These are phyloP conservation scores for Helicorthomorpha holstii DNA, from an alignment of 1,140 invertebrate species.

Conservation along the genomic window DNA sequence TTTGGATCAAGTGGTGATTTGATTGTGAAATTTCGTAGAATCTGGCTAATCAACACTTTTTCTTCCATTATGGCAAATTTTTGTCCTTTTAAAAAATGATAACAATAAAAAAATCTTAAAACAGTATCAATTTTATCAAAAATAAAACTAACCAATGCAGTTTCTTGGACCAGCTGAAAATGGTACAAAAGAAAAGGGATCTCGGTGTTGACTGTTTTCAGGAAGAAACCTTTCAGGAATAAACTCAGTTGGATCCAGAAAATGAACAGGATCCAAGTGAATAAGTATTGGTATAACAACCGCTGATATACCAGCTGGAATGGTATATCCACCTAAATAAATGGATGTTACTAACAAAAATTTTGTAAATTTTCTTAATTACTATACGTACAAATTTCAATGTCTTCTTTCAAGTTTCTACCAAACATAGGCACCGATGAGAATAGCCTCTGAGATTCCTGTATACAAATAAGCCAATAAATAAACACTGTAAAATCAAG, in stretches of 20 bases:
- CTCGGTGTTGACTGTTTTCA: too few relatives aligned
- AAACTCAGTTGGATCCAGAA: slow-evolving; percentile 64
- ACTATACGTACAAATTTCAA: too few relatives aligned
- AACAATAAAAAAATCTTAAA: slow-evolving; percentile 18
- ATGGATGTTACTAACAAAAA: too few relatives aligned
- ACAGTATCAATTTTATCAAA: too few relatives aligned
- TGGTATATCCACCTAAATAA: neutral
- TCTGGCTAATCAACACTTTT: slow-evolving; percentile 30
- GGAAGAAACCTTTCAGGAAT: slow-evolving; percentile 82
- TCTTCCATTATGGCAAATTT: slow-evolving; percentile 39
- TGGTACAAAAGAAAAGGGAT: too few relatives aligned
- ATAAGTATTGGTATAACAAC: slow-evolving; percentile 38
- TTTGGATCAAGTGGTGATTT: slow-evolving; percentile 7
- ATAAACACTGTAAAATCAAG: too few relatives aligned
- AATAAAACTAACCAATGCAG: slow-evolving; percentile 30
- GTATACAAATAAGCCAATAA: too few relatives aligned
- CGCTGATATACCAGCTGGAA: slow-evolving; percentile 12
- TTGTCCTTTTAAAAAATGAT: too few relatives aligned
- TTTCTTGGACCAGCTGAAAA: slow-evolving; percentile 30
- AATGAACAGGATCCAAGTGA: slow-evolving; percentile 57
- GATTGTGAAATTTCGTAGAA: slow-evolving; percentile 23
- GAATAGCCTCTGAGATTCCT: too few relatives aligned
- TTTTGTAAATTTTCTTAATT: too few relatives aligned
- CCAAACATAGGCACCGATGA: too few relatives aligned
- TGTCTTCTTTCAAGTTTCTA: too few relatives aligned